Base-by-base conservation (phyloP, 2,888 invertebrate genomes). In the Rotaria macrura region DNA sequence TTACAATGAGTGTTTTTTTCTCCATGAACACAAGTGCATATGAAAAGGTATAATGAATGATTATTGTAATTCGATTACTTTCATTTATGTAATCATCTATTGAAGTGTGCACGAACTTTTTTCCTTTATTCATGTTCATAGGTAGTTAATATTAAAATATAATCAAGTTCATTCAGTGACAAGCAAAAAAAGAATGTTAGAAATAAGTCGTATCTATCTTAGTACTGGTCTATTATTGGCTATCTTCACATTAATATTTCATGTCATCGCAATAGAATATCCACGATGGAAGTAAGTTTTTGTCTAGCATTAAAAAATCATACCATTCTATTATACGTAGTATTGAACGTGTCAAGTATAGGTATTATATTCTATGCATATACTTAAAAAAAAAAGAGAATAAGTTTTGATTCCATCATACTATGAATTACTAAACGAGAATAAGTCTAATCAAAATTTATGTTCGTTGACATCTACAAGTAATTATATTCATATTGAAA, bases 201-300 rank as follows among this genome's bases (percentile, higher is more conserved):
- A 65, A 65, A 29, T 65, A 65, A 65, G 65, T 34, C 65, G 65
- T 7, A 65, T 65, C 20, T 65, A 65, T 65, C 29, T 65, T 7
- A 34, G 34, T 17, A 17, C 34, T 65, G 65, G 65, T 7, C 17
- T 65, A 65, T 17, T 65, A 14, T 4, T 65, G 29, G 65, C 65
- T 65, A 34, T 65, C 38, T 38, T 65, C 5, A 65, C 79, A 40
- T 43, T 79, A 43, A 79, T 79, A 25, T 79, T 79, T 43, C 79
- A 79, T 79, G 25, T 79, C 1, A 43, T 79, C 20, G 79, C 79
- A 1, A 43, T 79, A 43, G 79, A 38, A 43, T 43, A 79, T 43
- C 79, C 79, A 43, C 40, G 79, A 79, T 79, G 79, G 79, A 79
- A 79, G 79, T 79, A 79, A 79, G 43, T 79, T 43, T 40, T 29